These are phyloP conservation scores for Amblyjoppa fuscipennis DNA, from an alignment of 2,888 invertebrate species.

Conservation along the genomic window DNA sequence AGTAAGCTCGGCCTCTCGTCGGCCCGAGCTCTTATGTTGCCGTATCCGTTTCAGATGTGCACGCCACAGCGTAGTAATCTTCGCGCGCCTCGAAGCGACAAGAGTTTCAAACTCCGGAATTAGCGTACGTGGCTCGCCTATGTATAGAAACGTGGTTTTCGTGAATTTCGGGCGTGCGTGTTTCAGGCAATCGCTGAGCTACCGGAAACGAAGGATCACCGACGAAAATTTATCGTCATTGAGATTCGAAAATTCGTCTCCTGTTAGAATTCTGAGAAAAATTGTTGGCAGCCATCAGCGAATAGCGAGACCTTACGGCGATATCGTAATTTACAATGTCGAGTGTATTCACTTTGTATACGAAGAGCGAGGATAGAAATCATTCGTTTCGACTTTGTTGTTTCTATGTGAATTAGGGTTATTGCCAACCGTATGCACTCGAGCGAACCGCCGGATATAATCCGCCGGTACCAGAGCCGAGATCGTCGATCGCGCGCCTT, in stretches of 20 bases:
- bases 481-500: conserved; percentile 26
- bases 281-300: background rate
- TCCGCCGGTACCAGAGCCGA: background rate
- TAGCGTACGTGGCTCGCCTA: conserved; percentile 28
- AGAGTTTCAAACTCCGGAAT: conserved; percentile 47
- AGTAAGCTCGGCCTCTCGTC: background rate
- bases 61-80: conserved; percentile 33
- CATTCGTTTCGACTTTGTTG: conserved; percentile 14
- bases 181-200: background rate
- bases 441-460: background rate
- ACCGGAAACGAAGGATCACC: background rate
- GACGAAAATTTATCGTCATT: background rate
- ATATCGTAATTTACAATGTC: background rate
- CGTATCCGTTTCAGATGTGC: background rate
- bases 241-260: background rate
- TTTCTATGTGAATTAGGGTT: conserved; percentile 26
- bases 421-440: conserved; percentile 13
- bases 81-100: conserved; percentile 33
- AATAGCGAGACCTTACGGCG: background rate
- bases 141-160: conserved; percentile 28
- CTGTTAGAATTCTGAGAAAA: background rate
- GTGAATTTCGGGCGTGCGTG: background rate
- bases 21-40: conserved; percentile 16
- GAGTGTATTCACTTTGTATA: background rate
- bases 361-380: background rate